Percentiles rank a stretch among this genome's conserved stretches.
Evolutionary conservation across 1,140 invertebrate species (phyloP).

Genomic region (Trypoxylus dichotomus): DNA sequence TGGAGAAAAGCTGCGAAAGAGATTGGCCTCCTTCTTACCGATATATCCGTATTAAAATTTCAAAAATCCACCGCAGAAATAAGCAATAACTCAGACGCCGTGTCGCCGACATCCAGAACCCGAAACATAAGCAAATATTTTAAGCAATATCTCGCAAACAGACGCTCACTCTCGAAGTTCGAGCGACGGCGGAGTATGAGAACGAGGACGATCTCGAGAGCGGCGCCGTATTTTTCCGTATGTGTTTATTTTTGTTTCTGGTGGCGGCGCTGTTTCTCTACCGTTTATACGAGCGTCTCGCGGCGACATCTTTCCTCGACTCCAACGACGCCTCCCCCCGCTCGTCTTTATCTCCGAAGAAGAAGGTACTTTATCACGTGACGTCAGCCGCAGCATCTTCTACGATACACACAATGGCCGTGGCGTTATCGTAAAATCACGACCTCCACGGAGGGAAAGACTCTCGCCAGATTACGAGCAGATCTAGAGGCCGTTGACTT

Average conservation of each 20-base stretch:
- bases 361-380: conserved; percentile 19
- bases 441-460: background rate
- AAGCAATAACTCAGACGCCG: conserved; percentile 10
- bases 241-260: background rate
- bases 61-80: conserved; percentile 25
- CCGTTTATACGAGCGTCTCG: background rate
- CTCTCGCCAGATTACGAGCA: background rate
- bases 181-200: background rate
- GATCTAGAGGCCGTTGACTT: conserved; percentile 17
- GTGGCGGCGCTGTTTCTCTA: background rate
- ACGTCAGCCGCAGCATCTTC: background rate
- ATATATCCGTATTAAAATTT: conserved; percentile 9
- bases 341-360: background rate
- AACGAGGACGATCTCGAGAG: background rate
- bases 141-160: conserved; percentile 11
- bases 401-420: conserved; percentile 13
- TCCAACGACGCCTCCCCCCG: background rate
- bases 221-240: background rate
- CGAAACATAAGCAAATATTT: conserved; percentile 14
- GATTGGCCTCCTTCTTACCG: background rate
- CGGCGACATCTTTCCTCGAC: background rate
- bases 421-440: conserved; percentile 14
- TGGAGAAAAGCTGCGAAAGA: background rate
- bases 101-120: conserved; percentile 2
- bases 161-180: conserved; percentile 3